These are phyloP conservation scores for Microtus richardsoni DNA, from an alignment of 2,113 vertebrate genomes.

Conservation along the genomic window DNA sequence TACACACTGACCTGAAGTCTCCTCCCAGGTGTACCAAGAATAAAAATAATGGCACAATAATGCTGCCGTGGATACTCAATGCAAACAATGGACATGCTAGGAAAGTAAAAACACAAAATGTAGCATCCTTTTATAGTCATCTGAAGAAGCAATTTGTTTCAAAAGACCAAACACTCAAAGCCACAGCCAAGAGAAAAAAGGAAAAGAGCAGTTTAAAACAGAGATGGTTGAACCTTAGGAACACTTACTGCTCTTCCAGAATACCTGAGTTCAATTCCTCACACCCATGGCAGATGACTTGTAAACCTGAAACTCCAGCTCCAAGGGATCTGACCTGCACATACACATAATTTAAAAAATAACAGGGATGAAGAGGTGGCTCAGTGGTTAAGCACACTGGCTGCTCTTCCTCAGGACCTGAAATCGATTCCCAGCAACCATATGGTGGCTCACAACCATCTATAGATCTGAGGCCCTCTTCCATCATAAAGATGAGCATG, in stretches of 20 bases:
- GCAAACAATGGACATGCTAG: not conserved
- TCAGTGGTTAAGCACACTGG: no score
- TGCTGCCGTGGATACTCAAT: not conserved
- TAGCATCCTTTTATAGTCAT: not conserved
- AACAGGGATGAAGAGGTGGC: no score
- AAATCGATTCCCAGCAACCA: no score
- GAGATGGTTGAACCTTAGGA: not conserved
- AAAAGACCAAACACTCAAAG: slow-evolving; percentile 42
- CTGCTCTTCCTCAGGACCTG: no score
- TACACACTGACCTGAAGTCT: slow-evolving; percentile 2
- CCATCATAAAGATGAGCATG: no score
- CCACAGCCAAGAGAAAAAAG: not conserved
- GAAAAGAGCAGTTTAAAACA: slow-evolving; percentile 30
- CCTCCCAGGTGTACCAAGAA: not conserved
- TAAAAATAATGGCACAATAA: slow-evolving; percentile 33
- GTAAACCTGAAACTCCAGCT: not conserved
- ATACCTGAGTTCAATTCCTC: not conserved
- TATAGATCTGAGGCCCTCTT: no score
- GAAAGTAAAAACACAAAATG: slow-evolving; percentile 19
- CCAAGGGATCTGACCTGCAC: no score
- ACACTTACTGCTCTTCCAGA: not conserved
- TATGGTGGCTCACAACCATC: no score
- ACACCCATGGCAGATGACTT: not conserved
- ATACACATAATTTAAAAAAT: not conserved
- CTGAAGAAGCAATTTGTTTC: slow-evolving; percentile 45